Percentiles rank a stretch among this genome's conserved stretches.
These are phyloP conservation scores for Diplolepis rosae DNA, from an alignment of 2,888 invertebrate species.

Conservation along the genomic window DNA sequence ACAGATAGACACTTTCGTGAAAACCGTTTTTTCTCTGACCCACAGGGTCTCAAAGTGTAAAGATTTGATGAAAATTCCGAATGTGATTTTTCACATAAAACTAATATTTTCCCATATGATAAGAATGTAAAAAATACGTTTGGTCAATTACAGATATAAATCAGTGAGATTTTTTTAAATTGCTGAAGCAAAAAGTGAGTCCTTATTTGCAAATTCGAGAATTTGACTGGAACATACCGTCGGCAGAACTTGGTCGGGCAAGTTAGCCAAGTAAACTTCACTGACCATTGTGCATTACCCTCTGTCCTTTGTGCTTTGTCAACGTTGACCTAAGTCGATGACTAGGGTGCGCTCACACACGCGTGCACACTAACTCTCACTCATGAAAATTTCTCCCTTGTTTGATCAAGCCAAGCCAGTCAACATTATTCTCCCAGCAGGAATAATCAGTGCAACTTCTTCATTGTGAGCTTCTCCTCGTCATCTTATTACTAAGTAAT, in stretches of 20 bases:
- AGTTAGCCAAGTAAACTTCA: constrained; percentile 43
- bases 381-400: neutral
- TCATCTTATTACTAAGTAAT: neutral
- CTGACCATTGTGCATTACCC: constrained; percentile 49
- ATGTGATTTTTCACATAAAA: no score
- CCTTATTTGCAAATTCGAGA: neutral
- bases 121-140: no score
- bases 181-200: no score
- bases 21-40: no score
- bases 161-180: no score
- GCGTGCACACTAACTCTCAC: constrained; percentile 10
- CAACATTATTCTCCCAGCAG: constrained; percentile 15
- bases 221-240: neutral
- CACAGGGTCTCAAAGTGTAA: no score
- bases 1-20: no score
- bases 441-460: constrained; percentile 12
- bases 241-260: neutral
- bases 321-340: constrained; percentile 38
- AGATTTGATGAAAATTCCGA: no score
- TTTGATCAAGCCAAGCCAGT: constrained; percentile 13
- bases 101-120: no score
- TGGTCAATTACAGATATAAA: no score
- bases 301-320: constrained; percentile 47
- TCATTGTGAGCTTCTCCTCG: neutral
- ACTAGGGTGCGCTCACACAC: neutral